These are phyloP conservation scores for Amiota mariae DNA, from an alignment of 2,888 invertebrate genomes.

Conservation along the genomic window DNA sequence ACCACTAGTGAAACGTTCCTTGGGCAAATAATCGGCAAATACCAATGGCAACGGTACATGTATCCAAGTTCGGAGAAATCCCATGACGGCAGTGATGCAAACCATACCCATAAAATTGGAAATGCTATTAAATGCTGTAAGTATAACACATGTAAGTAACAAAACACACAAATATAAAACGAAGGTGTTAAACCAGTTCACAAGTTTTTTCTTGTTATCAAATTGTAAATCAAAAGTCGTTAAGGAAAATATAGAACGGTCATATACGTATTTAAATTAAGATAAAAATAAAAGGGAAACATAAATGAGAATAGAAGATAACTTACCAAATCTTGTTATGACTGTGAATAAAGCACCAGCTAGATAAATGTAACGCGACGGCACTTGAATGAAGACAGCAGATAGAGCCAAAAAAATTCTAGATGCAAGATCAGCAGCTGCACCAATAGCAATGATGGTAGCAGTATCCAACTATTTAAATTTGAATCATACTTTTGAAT, in stretches of 20 bases:
- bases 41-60: constrained; percentile 82
- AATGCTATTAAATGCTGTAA: constrained; percentile 75
- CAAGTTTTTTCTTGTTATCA: too few relatives aligned
- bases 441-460: constrained; percentile 80
- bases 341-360: constrained; percentile 79
- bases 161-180: constrained; percentile 2
- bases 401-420: constrained; percentile 78
- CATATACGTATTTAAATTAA: neutral
- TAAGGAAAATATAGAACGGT: too few relatives aligned
- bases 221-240: too few relatives aligned
- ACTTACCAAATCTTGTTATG: constrained; percentile 80
- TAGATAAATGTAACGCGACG: constrained; percentile 80
- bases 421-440: constrained; percentile 80
- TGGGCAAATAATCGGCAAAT: constrained; percentile 80
- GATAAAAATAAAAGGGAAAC: neutral
- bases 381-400: constrained; percentile 78
- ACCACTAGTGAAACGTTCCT: constrained; percentile 81
- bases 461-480: constrained; percentile 77
- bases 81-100: constrained; percentile 78
- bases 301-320: neutral
- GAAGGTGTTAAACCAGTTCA: too few relatives aligned
- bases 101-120: constrained; percentile 76
- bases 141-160: neutral
- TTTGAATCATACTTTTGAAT: neutral
- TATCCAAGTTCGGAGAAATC: constrained; percentile 81